A percentile compares a stretch with the other conserved stretches of the same genome.
phyloP scores from a whole-genome alignment of 2,888 invertebrate species.

The Acanthosepion pharaonis region DNA sequence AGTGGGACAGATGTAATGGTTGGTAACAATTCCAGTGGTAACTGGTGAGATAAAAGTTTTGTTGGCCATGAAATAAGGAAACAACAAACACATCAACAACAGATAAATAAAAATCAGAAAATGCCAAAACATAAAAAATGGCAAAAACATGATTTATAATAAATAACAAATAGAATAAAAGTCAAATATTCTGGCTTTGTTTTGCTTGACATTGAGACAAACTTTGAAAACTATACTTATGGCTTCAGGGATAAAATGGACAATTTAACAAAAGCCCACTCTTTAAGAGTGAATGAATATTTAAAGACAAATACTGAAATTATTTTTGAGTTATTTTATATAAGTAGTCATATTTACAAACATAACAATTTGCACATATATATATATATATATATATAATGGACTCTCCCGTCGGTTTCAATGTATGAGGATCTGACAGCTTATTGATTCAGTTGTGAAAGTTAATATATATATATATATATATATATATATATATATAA shows the following conservation, averaged over 20 bases:
- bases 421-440: no score
- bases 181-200: background rate
- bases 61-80: background rate
- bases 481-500: no score
- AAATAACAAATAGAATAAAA: background rate
- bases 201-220: background rate
- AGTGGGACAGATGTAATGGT: background rate
- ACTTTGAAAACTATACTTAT: background rate
- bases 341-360: no score
- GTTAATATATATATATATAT: no score
- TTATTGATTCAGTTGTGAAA: no score
- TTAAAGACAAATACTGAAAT: no score
- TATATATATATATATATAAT: no score
- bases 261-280: background rate
- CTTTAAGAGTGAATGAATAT: no score
- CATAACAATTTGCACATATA: no score
- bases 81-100: background rate
- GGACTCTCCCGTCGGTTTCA: no score
- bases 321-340: no score
- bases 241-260: background rate
- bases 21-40: background rate
- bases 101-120: background rate
- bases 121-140: background rate
- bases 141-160: background rate
- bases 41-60: background rate